Base-by-base conservation (phyloP, 2,888 invertebrate genomes). In the Drosophila nr. fundita region DNA sequence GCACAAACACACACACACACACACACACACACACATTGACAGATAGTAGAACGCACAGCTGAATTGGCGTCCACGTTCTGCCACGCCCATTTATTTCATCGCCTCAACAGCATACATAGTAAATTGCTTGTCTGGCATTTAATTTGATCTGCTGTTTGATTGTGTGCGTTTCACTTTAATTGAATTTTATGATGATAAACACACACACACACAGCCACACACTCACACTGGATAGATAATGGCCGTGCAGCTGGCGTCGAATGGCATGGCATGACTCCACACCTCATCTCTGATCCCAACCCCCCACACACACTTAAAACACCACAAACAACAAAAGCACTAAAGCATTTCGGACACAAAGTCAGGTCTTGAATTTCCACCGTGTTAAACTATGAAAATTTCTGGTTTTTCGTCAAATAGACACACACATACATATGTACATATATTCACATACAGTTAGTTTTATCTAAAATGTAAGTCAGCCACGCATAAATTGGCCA, bases 91-190 rank as follows among this genome's bases (percentile, higher is more conserved):
- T 49, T 49, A 52, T 53, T 52, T 52, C 53, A 68, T 57, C 78
- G 65, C 79, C 73, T 55, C 66, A 65, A 64, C 64, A 65, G 80
- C 80, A 73, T 63, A 75, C 67, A 78, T 78, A 85, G 78, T 89
- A 89, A 89, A 87, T 83, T 87, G 84, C 90, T 89, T 76, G 90
- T 78, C 83, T 83, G 87, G 87, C 90, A 87, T 87, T 90, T 87
- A 87, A 87, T 87, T 87, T 87, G 89, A 87, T 87, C 87, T 90
- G 87, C 73, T 88, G 87, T 89, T 90, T 90, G 89, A 88, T 87
- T 90, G 89, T 87, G 82, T 76, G 87, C 83, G 88, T 70, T 85
- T 89, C 86, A 76, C 83, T 87, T 87, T 90, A 87, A 87, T 87
- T 87, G 87, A 87, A 87, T 87, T 90, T 89, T 83, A 87, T 88